Percentiles rank a stretch among this genome's conserved stretches.
Conservation (phyloP, 1,140 invertebrate species). For the Scaptomyza graminum region DNA sequence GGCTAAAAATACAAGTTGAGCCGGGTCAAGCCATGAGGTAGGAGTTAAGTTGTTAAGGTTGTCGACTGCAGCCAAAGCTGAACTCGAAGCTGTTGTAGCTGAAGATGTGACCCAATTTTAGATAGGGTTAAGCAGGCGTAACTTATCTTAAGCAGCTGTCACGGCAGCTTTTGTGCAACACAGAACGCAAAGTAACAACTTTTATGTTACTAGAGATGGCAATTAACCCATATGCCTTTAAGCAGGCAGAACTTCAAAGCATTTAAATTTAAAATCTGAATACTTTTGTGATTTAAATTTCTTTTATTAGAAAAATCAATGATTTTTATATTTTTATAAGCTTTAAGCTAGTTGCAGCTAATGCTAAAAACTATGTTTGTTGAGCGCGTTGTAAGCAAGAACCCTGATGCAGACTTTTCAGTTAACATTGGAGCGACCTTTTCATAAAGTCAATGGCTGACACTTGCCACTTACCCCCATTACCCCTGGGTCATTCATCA, state of each 20-base stretch:
- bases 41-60: not conserved
- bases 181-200: not conserved
- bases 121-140: constrained; percentile 22
- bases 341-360: too few relatives aligned
- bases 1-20: constrained; percentile 41
- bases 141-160: constrained; percentile 21
- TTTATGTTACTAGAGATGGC: too few relatives aligned
- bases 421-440: constrained; percentile 36
- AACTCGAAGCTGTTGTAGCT: too few relatives aligned
- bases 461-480: not conserved
- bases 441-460: constrained; percentile 34
- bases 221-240: too few relatives aligned
- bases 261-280: too few relatives aligned
- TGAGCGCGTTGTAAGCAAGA: not conserved
- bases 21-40: constrained; percentile 30
- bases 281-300: too few relatives aligned
- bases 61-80: constrained; percentile 4
- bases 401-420: not conserved
- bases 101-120: constrained; percentile 40
- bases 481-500: constrained; percentile 44
- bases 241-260: too few relatives aligned
- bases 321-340: too few relatives aligned
- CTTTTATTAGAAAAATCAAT: too few relatives aligned
- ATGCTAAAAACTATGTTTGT: too few relatives aligned
- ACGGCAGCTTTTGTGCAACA: constrained; percentile 11